These are phyloP conservation scores for Rhagonycha fulva DNA, from an alignment of 2,888 invertebrate genomes.

Conservation along the genomic window DNA sequence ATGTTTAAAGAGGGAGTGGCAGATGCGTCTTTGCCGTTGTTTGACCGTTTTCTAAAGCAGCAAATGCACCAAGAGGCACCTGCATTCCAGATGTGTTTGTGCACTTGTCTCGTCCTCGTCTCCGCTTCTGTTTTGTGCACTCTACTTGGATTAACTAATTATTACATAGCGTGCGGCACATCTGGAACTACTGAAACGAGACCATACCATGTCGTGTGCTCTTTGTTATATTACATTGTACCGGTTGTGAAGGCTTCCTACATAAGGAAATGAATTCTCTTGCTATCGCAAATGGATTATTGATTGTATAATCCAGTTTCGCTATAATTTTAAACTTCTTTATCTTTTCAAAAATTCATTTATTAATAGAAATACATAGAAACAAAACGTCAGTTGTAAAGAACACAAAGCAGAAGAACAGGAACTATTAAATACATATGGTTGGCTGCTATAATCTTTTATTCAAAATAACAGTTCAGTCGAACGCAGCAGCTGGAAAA, in stretches of 20 bases:
- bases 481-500: neutral
- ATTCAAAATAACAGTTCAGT: neutral
- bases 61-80: conserved; percentile 20
- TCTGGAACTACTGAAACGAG: conserved; percentile 17
- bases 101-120: conserved; percentile 32
- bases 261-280: neutral
- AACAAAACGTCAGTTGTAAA: neutral
- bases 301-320: neutral
- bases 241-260: conserved; percentile 10
- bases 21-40: conserved; percentile 29
- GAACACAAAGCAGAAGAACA: neutral
- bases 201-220: conserved; percentile 4
- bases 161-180: conserved; percentile 25
- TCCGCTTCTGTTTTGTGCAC: conserved; percentile 11
- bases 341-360: neutral
- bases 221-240: conserved; percentile 13
- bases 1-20: conserved; percentile 22
- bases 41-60: conserved; percentile 24
- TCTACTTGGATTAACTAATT: conserved; percentile 34
- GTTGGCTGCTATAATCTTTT: neutral
- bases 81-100: conserved; percentile 34
- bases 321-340: neutral
- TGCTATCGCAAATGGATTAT: neutral
- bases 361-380: neutral
- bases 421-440: neutral